Evolutionary conservation across 37 sponge, comb jelly and placozoan species (phyloP).

Genomic region (Axinella damicornis): DNA sequence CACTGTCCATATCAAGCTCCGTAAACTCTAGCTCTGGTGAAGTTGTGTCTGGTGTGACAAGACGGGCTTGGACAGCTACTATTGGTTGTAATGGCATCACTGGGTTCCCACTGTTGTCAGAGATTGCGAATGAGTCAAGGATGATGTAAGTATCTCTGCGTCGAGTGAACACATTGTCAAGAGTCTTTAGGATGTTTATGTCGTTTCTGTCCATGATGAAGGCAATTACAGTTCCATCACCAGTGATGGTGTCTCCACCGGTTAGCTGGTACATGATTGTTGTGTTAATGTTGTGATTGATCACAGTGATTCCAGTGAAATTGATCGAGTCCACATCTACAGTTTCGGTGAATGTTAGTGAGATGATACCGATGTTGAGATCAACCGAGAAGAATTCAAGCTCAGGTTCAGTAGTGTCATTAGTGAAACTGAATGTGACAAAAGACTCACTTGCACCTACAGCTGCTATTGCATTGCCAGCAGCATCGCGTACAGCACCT

Average conservation of each 20-base stretch:
- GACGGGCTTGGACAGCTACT: conserved; percentile 41
- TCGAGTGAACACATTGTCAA: conserved; percentile 38
- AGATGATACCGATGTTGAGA: conserved; percentile 63
- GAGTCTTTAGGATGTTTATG: conserved; percentile 66
- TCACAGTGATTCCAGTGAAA: conserved; percentile 62
- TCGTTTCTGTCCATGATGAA: conserved; percentile 61
- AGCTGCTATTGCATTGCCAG: conserved; percentile 50
- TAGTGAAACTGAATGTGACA: conserved; percentile 40
- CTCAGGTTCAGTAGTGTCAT: conserved; percentile 80
- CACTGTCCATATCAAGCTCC: conserved; percentile 78
- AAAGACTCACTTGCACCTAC: conserved; percentile 6
- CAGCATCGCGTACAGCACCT: conserved; percentile 76
- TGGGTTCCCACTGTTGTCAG: conserved; percentile 68
- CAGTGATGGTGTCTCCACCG: conserved; percentile 46
- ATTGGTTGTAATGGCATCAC: conserved; percentile 27
- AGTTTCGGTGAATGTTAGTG: conserved; percentile 84
- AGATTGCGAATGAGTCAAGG: conserved; percentile 49
- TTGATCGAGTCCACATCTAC: conserved; percentile 67
- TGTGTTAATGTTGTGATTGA: conserved; percentile 49
- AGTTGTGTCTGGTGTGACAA: conserved; percentile 34
- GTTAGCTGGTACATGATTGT: conserved; percentile 63
- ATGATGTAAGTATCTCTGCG: conserved; percentile 57
- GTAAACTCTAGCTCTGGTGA: conserved; percentile 60
- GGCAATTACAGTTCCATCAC: conserved; percentile 42
- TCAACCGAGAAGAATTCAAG: conserved; percentile 65